A percentile compares a stretch with the other conserved stretches of the same genome.
Evolutionary conservation across 2,888 invertebrate genomes (phyloP).

Genomic region (Philereme vetulata): DNA sequence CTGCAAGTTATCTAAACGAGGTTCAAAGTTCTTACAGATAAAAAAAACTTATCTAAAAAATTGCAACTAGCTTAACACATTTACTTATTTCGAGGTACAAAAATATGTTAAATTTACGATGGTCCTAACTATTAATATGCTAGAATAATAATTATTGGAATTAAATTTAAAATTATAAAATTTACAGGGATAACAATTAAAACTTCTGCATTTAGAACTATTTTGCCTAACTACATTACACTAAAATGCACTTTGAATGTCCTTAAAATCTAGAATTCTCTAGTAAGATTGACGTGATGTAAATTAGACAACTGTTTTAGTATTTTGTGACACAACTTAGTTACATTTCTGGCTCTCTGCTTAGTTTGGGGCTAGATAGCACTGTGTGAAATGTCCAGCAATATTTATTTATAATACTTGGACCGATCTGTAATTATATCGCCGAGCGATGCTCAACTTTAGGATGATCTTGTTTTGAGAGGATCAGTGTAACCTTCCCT

Average conservation of each 20-base stretch:
- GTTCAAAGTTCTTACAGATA: constrained; percentile 6
- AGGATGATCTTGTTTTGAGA: too few species aligned
- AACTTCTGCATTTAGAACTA: not conserved
- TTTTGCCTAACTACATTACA: constrained; percentile 26
- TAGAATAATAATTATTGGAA: constrained; percentile 1
- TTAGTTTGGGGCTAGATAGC: too few species aligned
- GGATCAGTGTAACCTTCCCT: too few species aligned
- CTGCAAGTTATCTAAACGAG: constrained; percentile 6
- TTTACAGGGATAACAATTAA: constrained; percentile 20
- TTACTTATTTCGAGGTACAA: constrained; percentile 21
- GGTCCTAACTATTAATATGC: constrained; percentile 7
- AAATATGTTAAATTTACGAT: constrained; percentile 17
- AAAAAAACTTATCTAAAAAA: constrained; percentile 14
- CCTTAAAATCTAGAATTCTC: constrained; percentile 29
- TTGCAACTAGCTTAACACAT: constrained; percentile 16
- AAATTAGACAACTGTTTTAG: too few species aligned
- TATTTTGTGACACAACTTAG: too few species aligned
- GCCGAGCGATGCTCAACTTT: too few species aligned
- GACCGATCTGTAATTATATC: too few species aligned
- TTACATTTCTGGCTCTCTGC: too few species aligned
- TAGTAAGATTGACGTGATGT: too few species aligned
- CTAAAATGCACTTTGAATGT: constrained; percentile 33
- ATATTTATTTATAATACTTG: too few species aligned
- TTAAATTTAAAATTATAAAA: constrained; percentile 18
- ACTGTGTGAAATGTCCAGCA: too few species aligned